These are phyloP conservation scores for Orius laevigatus DNA, from an alignment of 1,140 invertebrate genomes.

Conservation along the genomic window DNA sequence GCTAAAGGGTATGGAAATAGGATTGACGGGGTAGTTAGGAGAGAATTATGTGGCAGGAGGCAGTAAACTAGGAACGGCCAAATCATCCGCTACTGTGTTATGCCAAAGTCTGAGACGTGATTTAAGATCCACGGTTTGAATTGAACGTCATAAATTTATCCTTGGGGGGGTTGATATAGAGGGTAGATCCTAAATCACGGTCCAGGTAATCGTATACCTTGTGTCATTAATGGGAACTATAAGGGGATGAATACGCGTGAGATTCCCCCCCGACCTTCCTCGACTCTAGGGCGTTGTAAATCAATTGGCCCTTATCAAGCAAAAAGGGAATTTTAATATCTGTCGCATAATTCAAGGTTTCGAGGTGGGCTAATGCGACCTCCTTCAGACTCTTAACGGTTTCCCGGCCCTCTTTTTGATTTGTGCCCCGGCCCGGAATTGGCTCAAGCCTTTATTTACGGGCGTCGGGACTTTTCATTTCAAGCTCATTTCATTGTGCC, in stretches of 20 bases:
- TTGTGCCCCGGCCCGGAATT: conserved; percentile 9
- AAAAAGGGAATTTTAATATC: too few species aligned
- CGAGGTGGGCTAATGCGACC: not conserved
- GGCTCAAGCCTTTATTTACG: conserved; percentile 10
- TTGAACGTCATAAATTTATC: conserved; percentile 10
- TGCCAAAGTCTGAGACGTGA: conserved; percentile 8
- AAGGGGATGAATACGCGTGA: not conserved
- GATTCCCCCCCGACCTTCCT: not conserved
- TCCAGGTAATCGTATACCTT: conserved; percentile 9
- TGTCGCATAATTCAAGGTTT: not conserved
- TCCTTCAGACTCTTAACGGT: not conserved
- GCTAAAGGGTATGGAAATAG: conserved; percentile 11
- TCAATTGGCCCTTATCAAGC: too few species aligned
- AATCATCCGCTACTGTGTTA: conserved; percentile 12
- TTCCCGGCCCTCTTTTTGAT: conserved; percentile 6
- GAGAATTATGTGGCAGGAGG: conserved; percentile 10
- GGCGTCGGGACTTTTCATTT: conserved; percentile 8
- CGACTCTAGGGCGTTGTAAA: not conserved
- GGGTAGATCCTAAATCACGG: conserved; percentile 10
- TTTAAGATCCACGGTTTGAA: conserved; percentile 11
- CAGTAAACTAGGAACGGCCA: conserved; percentile 10
- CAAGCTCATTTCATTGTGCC: conserved; percentile 10
- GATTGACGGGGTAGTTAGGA: conserved; percentile 10
- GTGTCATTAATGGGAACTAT: conserved; percentile 9
- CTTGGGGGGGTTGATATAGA: conserved; percentile 6